These are phyloP conservation scores for Nanorana parkeri DNA, from an alignment of 2,113 vertebrate species.

Conservation along the genomic window DNA sequence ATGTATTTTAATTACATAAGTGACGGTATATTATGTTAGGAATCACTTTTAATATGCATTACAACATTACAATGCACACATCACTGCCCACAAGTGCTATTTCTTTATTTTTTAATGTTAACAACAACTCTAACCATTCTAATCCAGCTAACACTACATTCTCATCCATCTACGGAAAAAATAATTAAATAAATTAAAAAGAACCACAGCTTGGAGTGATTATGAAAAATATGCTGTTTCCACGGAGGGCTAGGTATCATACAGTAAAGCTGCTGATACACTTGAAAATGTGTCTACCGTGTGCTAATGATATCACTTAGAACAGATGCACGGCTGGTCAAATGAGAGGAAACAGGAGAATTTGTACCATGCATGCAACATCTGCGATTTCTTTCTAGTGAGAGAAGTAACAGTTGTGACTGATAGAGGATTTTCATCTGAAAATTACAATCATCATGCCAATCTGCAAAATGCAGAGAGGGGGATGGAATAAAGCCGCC, in stretches of 20 bases:
- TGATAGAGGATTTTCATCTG: conserved; percentile 39
- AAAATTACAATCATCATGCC: conserved; percentile 39
- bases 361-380: conserved; percentile 26
- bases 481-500: background rate
- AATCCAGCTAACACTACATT: background rate
- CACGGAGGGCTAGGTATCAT: conserved; percentile 14
- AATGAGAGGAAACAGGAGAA: conserved; percentile 34
- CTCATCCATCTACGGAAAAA: background rate
- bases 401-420: conserved; percentile 31
- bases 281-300: conserved; percentile 36
- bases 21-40: too few relatives aligned
- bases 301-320: conserved; percentile 21
- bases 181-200: background rate
- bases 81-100: background rate
- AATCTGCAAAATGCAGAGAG: conserved; percentile 5
- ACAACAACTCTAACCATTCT: background rate
- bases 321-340: conserved; percentile 54
- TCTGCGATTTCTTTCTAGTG: conserved; percentile 33
- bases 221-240: conserved; percentile 39
- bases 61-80: too few relatives aligned
- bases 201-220: conserved; percentile 13
- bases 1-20: too few relatives aligned
- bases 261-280: conserved; percentile 34
- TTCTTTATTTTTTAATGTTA: background rate
- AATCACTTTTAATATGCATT: too few relatives aligned